phyloP scores from a whole-genome alignment of 2,888 invertebrate genomes.

The Platerodrilus igneus region DNA sequence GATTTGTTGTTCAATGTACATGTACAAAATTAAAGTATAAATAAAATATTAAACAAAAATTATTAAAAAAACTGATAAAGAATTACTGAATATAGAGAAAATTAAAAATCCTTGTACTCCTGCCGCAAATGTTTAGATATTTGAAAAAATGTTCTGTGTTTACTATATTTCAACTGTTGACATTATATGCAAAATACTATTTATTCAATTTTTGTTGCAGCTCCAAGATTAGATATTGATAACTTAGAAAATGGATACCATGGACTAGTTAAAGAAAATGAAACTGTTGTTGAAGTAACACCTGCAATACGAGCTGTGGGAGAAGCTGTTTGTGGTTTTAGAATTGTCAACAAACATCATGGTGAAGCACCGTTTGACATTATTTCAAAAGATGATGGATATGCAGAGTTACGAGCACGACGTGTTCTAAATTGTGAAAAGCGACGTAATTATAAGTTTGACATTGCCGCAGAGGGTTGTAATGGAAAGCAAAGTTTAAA shows the following conservation, averaged over 20 bases:
- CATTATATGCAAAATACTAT: too few species aligned
- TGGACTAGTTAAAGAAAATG: constrained; percentile 88
- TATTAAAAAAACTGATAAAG: too few species aligned
- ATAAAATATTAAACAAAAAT: too few species aligned
- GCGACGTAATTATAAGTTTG: constrained; percentile 90
- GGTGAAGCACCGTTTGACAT: constrained; percentile 83
- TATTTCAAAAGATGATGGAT: constrained; percentile 55
- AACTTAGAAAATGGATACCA: constrained; percentile 86
- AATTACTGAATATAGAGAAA: too few species aligned
- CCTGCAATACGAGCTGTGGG: constrained; percentile 84
- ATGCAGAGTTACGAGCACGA: constrained; percentile 78
- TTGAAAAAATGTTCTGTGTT: too few species aligned
- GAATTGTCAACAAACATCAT: constrained; percentile 87
- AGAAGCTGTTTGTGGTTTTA: constrained; percentile 74
- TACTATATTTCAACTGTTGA: too few species aligned
- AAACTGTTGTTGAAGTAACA: constrained; percentile 86
- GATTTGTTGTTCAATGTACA: too few species aligned
- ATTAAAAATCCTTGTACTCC: too few species aligned
- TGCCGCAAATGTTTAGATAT: too few species aligned
- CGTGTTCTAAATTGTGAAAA: constrained; percentile 90
- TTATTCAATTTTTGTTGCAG: constrained; percentile 53
- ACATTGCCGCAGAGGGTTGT: constrained; percentile 90
- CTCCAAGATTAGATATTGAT: constrained; percentile 70
- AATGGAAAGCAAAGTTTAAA: constrained; percentile 65
- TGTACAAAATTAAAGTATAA: too few species aligned